Evolutionary conservation across 2,888 invertebrate genomes (phyloP).

Genomic region (Thymelicus sylvestris): DNA sequence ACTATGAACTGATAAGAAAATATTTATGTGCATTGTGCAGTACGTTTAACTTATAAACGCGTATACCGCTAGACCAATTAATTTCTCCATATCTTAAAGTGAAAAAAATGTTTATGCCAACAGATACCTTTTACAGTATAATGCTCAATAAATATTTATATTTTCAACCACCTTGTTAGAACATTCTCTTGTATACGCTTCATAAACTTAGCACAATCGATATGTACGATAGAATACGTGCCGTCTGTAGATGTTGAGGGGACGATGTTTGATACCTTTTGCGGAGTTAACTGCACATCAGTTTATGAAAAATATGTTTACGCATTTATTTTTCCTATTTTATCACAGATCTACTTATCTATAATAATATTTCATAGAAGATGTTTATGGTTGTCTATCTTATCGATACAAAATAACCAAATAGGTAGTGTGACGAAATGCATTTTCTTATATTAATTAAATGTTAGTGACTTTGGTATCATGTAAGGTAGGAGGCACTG

Average conservation of each 20-base stretch:
- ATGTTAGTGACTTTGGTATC: too few relatives aligned
- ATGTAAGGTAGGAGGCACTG: too few relatives aligned
- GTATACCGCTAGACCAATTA: conserved; percentile 8
- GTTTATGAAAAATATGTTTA: not conserved
- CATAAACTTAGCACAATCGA: conserved; percentile 28
- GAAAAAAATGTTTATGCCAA: conserved; percentile 16
- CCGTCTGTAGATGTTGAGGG: not conserved
- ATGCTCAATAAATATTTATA: conserved; percentile 36
- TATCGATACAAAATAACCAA: too few relatives aligned
- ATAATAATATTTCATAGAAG: too few relatives aligned
- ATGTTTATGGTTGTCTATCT: too few relatives aligned
- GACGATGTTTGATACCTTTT: not conserved
- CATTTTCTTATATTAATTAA: too few relatives aligned
- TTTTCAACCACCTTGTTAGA: conserved; percentile 11
- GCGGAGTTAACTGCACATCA: not conserved
- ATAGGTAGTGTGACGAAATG: too few relatives aligned
- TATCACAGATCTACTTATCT: too few relatives aligned
- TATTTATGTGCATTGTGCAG: not conserved
- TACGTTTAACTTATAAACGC: conserved; percentile 9
- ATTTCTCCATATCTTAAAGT: conserved; percentile 2
- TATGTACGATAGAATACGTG: conserved; percentile 9
- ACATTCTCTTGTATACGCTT: conserved; percentile 22
- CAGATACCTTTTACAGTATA: conserved; percentile 14
- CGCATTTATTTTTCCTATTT: not conserved
- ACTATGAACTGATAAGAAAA: not conserved